These are phyloP conservation scores for Zoanthus solanderi DNA, from an alignment of 92 coral and sea anemone species.

Conservation along the genomic window DNA sequence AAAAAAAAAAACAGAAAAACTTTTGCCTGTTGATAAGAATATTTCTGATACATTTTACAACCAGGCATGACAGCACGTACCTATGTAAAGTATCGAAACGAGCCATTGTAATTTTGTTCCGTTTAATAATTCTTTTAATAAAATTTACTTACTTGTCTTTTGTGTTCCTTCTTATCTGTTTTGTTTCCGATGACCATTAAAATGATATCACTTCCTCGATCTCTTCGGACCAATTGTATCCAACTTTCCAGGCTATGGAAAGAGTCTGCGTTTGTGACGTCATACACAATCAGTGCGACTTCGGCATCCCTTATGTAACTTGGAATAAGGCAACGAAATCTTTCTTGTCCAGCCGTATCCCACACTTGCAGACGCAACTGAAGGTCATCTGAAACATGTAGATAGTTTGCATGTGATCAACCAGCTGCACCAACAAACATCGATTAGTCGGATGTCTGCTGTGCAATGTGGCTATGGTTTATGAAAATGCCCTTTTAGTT, in stretches of 20 bases:
- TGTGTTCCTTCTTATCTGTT: slow-evolving; percentile 72
- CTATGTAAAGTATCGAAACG: too few species aligned
- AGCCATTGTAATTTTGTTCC: too few species aligned
- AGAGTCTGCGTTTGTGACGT: slow-evolving; percentile 83
- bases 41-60: too few species aligned
- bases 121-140: too few species aligned
- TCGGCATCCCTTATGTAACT: slow-evolving; percentile 96
- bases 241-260: slow-evolving; percentile 82
- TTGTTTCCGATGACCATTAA: slow-evolving; percentile 90
- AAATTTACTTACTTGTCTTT: slow-evolving; percentile 49
- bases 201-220: slow-evolving; percentile 73
- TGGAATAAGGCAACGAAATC: slow-evolving; percentile 94
- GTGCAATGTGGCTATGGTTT: too few species aligned
- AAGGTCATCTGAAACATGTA: slow-evolving; percentile 67
- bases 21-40: too few species aligned
- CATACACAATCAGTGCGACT: slow-evolving; percentile 86
- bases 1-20: too few species aligned
- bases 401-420: too few species aligned
- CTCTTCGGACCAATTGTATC: slow-evolving; percentile 78
- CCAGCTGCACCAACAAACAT: too few species aligned
- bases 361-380: slow-evolving; percentile 87
- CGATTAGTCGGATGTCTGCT: too few species aligned
- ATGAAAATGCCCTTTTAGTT: too few species aligned
- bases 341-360: slow-evolving; percentile 99
- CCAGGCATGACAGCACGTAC: too few species aligned